Evolutionary conservation across 1,140 invertebrate genomes (phyloP), one percentile per base, ranked within the genome.

Genomic region (Nasonia vitripennis): DNA sequence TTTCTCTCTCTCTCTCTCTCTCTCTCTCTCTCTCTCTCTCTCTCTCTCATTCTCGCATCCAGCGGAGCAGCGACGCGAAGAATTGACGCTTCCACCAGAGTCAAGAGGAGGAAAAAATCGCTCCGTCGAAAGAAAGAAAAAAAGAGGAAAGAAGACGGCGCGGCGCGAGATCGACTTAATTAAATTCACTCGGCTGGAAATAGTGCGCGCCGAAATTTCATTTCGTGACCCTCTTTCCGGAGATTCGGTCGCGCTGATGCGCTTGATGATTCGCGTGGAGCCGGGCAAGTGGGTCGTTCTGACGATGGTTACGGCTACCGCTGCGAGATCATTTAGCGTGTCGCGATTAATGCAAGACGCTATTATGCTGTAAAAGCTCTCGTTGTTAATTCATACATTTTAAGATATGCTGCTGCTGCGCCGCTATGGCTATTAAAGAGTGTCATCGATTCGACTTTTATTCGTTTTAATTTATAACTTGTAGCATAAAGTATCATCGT

Each of bases 111-210:
- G 17, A 78, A 55, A 34, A 78, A 78, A 31, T 78, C 12, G 70
- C 70, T n/a, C 11, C 48, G 48, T 17, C 14, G 5, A 34, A 67
- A 78, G 51, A 62, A 27, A 77, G n/a, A 67, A 78, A 14, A 78
- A 27, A 77, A 9, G n/a, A 31, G 45, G 27, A 23, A 51, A 14
- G 51, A 62, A 62, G 48, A 55, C n/a, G 51, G 4, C 11, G 77
- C 2, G 7, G 11, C 4, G 20, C 48, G 77, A 78, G 77, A 78
- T 78, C 77, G 55, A 78, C 77, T 78, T 78, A 78, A 78, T 78
- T 78, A 78, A 78, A 78, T 78, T 78, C 34, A 67, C 23, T 78
- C 77, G 51, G 27, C 27, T 31, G 77, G 77, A 78, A 78, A 78
- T 78, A 78, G 77, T 62, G 45, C 27, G 27, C n/a, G 75, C 41